phyloP scores from a whole-genome alignment of 2,797 vertebrate species.

The Borostomias antarcticus region DNA sequence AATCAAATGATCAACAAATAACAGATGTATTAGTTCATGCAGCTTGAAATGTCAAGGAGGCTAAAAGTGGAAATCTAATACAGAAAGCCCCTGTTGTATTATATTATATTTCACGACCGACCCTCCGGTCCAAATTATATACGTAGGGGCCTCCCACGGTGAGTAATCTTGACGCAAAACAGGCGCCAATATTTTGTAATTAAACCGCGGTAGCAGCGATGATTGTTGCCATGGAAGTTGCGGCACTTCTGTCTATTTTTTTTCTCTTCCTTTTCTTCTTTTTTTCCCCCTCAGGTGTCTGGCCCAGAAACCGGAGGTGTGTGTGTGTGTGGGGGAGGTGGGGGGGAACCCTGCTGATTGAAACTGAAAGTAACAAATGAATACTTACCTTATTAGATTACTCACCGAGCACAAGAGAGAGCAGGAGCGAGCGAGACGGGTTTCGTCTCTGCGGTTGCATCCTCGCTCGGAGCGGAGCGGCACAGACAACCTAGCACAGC shows the following conservation, averaged over 20 bases:
- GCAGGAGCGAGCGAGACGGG: conserved; percentile 74
- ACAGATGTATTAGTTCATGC: conserved; percentile 89
- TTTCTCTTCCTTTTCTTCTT: conserved; percentile 21
- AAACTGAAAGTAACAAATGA: conserved; percentile 84
- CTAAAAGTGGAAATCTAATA: conserved; percentile 87
- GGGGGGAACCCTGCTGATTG: conserved; percentile 70
- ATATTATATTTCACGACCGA: conserved; percentile 84
- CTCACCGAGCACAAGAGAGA: conserved; percentile 75
- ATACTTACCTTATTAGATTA: conserved; percentile 84
- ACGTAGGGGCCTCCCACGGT: conserved; percentile 80
- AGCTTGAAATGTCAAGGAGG: conserved; percentile 87
- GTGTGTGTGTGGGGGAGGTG: conserved; percentile 55
- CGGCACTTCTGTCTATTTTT: conserved; percentile 60
- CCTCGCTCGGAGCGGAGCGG: too few species aligned
- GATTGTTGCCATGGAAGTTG: conserved; percentile 69
- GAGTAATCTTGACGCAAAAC: conserved; percentile 85
- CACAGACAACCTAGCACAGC: too few species aligned
- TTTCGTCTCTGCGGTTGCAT: conserved; percentile 59
- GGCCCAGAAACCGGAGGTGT: background rate
- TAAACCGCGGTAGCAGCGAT: conserved; percentile 76
- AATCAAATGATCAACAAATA: conserved; percentile 90
- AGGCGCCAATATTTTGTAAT: conserved; percentile 81
- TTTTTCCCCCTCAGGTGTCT: conserved; percentile 9
- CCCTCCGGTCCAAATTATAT: conserved; percentile 84
- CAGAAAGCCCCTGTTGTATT: conserved; percentile 82